Evolutionary conservation across 2,113 vertebrate species (phyloP).

Genomic region (Sigmodon hispidus): DNA sequence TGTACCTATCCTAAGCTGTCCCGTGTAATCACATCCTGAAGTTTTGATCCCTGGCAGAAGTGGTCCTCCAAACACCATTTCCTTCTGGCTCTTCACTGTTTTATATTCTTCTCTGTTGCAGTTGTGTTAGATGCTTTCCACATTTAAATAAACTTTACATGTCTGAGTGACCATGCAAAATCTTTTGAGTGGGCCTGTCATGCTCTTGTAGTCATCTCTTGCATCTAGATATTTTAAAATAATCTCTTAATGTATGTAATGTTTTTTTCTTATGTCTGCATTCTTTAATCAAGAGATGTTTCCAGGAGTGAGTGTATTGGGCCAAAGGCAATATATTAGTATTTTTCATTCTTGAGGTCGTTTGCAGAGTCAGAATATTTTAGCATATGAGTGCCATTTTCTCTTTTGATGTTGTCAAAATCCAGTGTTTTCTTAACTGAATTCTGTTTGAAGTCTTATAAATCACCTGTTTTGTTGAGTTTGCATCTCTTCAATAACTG

Average conservation of each 20-base stretch:
- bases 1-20: not conserved
- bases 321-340: not conserved
- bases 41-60: not conserved
- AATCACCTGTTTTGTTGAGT: constrained; percentile 4
- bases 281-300: constrained; percentile 36
- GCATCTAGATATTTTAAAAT: not conserved
- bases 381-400: not conserved
- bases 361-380: not conserved
- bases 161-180: constrained; percentile 15
- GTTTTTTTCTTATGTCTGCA: not conserved
- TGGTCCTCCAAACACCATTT: not conserved
- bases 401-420: not conserved
- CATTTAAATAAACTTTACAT: constrained; percentile 40
- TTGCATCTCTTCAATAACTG: constrained; percentile 9
- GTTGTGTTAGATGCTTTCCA: constrained; percentile 16
- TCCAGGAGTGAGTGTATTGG: constrained; percentile 1
- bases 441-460: not conserved
- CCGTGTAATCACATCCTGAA: not conserved
- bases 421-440: not conserved
- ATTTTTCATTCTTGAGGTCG: not conserved
- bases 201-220: not conserved
- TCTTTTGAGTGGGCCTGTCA: not conserved
- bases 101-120: constrained; percentile 3
- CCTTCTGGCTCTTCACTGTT: not conserved
- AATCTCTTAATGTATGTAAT: not conserved